Evolutionary conservation across 2,797 vertebrate genomes (phyloP).

Genomic region (Arrhamphus sclerolepis): DNA sequence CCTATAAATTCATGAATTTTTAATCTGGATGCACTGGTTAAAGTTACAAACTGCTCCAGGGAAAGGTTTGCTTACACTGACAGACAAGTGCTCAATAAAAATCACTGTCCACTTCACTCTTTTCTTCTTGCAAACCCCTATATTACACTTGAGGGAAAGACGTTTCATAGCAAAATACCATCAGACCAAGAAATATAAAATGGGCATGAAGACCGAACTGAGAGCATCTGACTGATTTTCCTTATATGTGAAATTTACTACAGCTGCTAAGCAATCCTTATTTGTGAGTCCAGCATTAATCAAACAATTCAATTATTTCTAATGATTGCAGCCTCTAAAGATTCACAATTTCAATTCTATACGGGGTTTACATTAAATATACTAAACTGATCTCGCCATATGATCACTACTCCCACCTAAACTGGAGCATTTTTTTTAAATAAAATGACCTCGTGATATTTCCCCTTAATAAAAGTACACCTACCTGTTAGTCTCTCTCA

Average conservation of each 20-base stretch:
- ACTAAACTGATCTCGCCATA: neutral
- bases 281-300: slow-evolving; percentile 18
- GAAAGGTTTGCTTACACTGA: slow-evolving; percentile 16
- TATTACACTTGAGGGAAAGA: slow-evolving; percentile 12
- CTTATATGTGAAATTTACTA: slow-evolving; percentile 5
- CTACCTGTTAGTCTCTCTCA: slow-evolving; percentile 70
- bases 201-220: neutral
- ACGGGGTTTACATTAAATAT: neutral
- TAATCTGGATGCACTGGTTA: slow-evolving; percentile 1
- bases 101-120: slow-evolving; percentile 16
- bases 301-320: slow-evolving; percentile 35
- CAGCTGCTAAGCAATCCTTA: slow-evolving; percentile 10
- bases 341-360: slow-evolving; percentile 7
- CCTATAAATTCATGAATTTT: neutral
- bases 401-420: too few species aligned
- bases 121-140: slow-evolving; percentile 6
- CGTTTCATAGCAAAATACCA: neutral
- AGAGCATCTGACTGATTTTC: neutral
- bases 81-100: slow-evolving; percentile 14
- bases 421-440: too few species aligned
- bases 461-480: slow-evolving; percentile 2
- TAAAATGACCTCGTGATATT: neutral
- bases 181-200: slow-evolving; percentile 5
- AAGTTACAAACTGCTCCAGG: slow-evolving; percentile 6
- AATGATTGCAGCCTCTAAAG: neutral